These are phyloP conservation scores for Drosophila subsilvestris DNA, from an alignment of 2,888 invertebrate genomes.

Conservation along the genomic window DNA sequence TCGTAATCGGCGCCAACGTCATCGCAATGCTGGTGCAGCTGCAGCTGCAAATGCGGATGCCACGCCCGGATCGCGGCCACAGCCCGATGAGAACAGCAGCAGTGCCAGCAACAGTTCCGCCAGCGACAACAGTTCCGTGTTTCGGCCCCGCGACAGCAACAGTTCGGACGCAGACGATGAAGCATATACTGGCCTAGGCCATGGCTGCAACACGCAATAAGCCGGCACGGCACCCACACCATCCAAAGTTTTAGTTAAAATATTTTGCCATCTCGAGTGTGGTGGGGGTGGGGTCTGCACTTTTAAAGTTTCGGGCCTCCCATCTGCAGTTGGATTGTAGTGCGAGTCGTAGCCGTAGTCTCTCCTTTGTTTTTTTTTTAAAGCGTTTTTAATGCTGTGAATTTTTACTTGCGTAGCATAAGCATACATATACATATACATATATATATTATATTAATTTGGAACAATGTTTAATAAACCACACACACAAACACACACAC, in stretches of 20 bases:
- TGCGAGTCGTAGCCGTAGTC: background rate
- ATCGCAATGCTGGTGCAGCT: background rate
- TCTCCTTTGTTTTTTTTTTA: slow-evolving; percentile 13
- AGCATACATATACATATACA: slow-evolving; percentile 45
- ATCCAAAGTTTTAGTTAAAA: slow-evolving; percentile 14
- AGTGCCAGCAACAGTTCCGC: slow-evolving; percentile 34
- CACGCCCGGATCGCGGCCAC: background rate
- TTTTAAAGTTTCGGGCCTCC: too few relatives aligned
- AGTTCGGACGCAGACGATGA: slow-evolving; percentile 38
- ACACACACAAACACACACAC: background rate
- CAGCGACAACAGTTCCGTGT: background rate
- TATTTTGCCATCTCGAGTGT: background rate
- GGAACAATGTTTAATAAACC: slow-evolving; percentile 43
- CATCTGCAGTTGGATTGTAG: too few relatives aligned
- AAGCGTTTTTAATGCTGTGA: slow-evolving; percentile 67
- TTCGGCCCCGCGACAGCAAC: slow-evolving; percentile 13
- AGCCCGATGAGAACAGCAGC: slow-evolving; percentile 37
- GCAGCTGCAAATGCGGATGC: background rate
- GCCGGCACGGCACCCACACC: background rate
- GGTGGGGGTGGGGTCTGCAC: too few relatives aligned
- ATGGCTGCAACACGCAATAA: slow-evolving; percentile 76
- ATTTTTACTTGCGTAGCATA: slow-evolving; percentile 51
- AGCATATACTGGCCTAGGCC: slow-evolving; percentile 47
- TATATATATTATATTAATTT: slow-evolving; percentile 45
- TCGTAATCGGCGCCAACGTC: background rate